These are phyloP conservation scores for Sphinx pinastri DNA, from an alignment of 2,888 invertebrate genomes.

Conservation along the genomic window DNA sequence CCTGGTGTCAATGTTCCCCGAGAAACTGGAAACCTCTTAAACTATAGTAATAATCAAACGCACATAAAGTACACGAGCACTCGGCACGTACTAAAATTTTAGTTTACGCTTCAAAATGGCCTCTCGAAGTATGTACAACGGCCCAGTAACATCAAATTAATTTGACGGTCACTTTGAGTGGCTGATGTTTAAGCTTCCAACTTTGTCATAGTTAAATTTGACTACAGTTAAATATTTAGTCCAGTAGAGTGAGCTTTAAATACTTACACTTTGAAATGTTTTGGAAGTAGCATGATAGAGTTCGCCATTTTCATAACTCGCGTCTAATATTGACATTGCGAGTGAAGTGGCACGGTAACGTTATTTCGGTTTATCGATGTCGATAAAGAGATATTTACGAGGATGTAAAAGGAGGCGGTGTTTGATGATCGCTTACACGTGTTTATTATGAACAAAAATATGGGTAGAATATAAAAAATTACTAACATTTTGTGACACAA, in stretches of 20 bases:
- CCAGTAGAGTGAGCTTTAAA: conserved; percentile 18
- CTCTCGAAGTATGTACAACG: conserved; percentile 16
- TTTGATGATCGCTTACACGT: neutral
- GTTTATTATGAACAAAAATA: neutral
- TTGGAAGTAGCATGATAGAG: neutral
- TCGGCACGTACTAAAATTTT: conserved; percentile 5
- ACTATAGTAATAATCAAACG: neutral
- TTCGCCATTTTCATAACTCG: conserved; percentile 6
- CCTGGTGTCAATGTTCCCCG: too few species aligned
- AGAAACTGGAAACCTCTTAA: neutral
- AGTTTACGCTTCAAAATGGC: conserved; percentile 20
- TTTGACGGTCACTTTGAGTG: conserved; percentile 33
- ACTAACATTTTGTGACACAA: neutral
- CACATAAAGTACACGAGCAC: neutral
- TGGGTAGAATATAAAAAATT: neutral
- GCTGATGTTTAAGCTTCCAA: conserved; percentile 32
- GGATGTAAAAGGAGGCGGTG: neutral
- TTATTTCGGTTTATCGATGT: conserved; percentile 12
- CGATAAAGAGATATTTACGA: conserved; percentile 1
- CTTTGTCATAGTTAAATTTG: conserved; percentile 36
- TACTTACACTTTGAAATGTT: conserved; percentile 12
- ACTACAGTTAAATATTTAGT: conserved; percentile 30
- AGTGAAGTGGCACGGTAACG: neutral
- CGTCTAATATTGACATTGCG: neutral
- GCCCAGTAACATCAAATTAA: conserved; percentile 37